Percentiles rank a stretch among this genome's conserved stretches.
Evolutionary conservation across 1,140 invertebrate genomes (phyloP).

Genomic region (Camponotus floridanus): DNA sequence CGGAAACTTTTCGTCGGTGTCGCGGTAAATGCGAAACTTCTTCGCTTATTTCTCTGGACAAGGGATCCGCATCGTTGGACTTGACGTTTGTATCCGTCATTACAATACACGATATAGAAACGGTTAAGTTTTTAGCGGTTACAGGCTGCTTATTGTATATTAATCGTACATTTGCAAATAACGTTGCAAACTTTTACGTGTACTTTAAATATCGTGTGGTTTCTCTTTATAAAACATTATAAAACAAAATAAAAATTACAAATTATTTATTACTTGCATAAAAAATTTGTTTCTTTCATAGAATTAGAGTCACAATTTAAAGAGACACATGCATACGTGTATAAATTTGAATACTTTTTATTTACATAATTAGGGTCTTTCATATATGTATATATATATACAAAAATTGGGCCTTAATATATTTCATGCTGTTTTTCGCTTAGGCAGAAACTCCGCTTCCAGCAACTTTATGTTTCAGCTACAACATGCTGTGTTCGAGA

Average conservation of each 20-base stretch:
- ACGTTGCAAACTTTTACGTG: neutral
- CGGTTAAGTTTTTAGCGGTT: slow-evolving; percentile 5
- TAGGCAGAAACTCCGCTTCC: slow-evolving; percentile 13
- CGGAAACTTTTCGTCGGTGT: slow-evolving; percentile 40
- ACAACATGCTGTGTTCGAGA: slow-evolving; percentile 5
- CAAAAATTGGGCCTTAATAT: neutral
- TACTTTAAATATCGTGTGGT: neutral
- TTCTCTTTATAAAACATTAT: neutral
- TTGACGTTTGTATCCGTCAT: slow-evolving; percentile 45
- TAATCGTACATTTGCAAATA: neutral
- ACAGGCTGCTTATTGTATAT: too few species aligned
- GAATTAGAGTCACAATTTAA: neutral
- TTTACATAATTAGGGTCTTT: neutral
- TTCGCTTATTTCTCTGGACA: slow-evolving; percentile 34
- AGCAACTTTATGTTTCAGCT: slow-evolving; percentile 8
- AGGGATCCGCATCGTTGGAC: slow-evolving; percentile 42
- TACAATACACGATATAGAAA: slow-evolving; percentile 35
- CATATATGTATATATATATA: neutral
- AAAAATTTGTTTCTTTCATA: neutral
- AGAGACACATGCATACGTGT: neutral
- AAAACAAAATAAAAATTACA: neutral
- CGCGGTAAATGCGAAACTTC: slow-evolving; percentile 59
- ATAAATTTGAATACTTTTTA: neutral
- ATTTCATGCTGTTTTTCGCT: neutral
- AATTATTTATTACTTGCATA: neutral